Evolutionary conservation across 2,888 invertebrate genomes (phyloP).

Genomic region (Leptopilina myrica): DNA sequence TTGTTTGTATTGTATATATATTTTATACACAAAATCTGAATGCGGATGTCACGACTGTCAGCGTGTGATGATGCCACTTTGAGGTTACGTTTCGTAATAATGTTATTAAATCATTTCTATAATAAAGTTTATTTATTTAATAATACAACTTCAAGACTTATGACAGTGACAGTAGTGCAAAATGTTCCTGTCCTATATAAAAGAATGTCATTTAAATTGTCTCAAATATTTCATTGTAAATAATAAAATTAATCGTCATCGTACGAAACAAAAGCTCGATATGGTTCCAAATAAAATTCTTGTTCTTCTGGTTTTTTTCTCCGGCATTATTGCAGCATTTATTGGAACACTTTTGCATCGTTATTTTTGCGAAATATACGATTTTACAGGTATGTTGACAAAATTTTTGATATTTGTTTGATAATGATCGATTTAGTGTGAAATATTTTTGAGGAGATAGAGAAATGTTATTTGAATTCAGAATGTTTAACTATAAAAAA

Average conservation of each 20-base stretch:
- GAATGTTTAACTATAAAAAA: no score
- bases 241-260: conserved; percentile 5
- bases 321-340: conserved; percentile 66
- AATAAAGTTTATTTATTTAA: background rate
- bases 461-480: no score
- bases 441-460: no score
- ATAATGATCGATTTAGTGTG: no score
- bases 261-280: background rate
- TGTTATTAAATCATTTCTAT: conserved; percentile 1
- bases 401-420: background rate
- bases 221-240: background rate
- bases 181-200: conserved; percentile 10
- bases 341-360: conserved; percentile 66
- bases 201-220: conserved; percentile 10
- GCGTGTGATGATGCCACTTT: background rate
- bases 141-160: background rate
- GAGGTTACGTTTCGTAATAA: conserved; percentile 13
- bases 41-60: background rate
- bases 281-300: conserved; percentile 62
- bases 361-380: conserved; percentile 60
- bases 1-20: background rate
- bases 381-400: conserved; percentile 56
- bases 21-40: background rate
- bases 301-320: conserved; percentile 64
- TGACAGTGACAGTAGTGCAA: background rate